These are phyloP conservation scores for Erpobdella octoculata DNA, from an alignment of 2,888 invertebrate genomes.

Conservation along the genomic window DNA sequence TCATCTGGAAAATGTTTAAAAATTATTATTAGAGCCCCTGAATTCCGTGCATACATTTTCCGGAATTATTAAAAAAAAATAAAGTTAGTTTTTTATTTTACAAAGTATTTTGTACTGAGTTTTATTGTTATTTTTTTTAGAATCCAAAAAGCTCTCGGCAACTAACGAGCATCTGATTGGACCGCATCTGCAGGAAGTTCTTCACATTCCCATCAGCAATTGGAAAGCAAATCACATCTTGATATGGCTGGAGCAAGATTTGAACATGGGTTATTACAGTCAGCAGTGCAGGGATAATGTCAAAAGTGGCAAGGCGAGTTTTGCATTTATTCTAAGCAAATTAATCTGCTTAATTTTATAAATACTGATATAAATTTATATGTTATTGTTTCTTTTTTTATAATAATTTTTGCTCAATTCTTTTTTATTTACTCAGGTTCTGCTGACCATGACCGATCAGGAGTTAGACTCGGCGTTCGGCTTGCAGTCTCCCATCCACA, in stretches of 20 bases:
- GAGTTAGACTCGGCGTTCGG: conserved; percentile 83
- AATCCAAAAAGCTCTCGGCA: not conserved
- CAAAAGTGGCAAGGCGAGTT: conserved; percentile 75
- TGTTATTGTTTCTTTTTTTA: not conserved
- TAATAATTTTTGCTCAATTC: conserved; percentile 53
- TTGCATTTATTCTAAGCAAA: too few relatives aligned
- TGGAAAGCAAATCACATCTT: conserved; percentile 88
- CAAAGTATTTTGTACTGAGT: too few relatives aligned
- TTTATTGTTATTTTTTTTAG: not conserved
- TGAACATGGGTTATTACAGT: conserved; percentile 89
- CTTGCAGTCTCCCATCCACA: conserved; percentile 83
- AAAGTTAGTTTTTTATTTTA: too few relatives aligned
- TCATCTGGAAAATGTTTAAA: too few relatives aligned
- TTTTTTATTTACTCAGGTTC: conserved; percentile 59
- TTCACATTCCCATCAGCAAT: conserved; percentile 65
- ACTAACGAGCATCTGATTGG: not conserved
- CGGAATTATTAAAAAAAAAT: too few relatives aligned
- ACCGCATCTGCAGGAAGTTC: not conserved
- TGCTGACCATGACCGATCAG: conserved; percentile 80
- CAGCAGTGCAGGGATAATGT: conserved; percentile 82
- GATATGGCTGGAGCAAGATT: conserved; percentile 84
- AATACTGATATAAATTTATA: not conserved
- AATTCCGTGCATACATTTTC: too few relatives aligned
- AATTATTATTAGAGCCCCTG: too few relatives aligned
- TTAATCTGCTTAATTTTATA: too few relatives aligned